Percentiles rank a stretch among this genome's conserved stretches.
phyloP scores from a whole-genome alignment of 1,140 invertebrate genomes.

The Panagrolaimus sp. region DNA sequence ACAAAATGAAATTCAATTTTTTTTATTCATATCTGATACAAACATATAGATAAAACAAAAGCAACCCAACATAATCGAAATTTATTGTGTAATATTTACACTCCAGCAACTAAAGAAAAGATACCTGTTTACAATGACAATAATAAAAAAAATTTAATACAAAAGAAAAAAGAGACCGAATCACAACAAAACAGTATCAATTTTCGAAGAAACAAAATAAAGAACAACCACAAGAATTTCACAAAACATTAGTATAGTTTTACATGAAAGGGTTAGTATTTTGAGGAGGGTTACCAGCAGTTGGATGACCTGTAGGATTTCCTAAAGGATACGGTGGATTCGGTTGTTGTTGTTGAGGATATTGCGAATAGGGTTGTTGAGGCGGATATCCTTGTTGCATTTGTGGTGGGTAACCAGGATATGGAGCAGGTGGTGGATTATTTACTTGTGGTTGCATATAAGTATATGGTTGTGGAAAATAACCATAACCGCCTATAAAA shows the following conservation, averaged over 20 bases:
- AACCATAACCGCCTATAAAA: constrained; percentile 7
- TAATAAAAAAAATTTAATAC: neutral
- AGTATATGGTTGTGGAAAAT: neutral
- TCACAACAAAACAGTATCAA: neutral
- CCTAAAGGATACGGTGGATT: neutral
- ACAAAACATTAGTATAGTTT: neutral
- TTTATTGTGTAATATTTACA: neutral
- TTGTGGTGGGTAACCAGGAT: neutral
- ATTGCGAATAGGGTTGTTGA: no score
- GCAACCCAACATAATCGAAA: neutral
- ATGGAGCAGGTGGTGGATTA: no score
- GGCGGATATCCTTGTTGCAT: neutral
- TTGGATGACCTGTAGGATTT: neutral
- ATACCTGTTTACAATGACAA: neutral
- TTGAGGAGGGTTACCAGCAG: neutral
- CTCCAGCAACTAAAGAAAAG: neutral
- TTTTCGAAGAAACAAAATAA: no score
- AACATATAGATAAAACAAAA: neutral
- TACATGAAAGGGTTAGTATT: constrained; percentile 13
- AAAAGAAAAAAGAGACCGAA: neutral
- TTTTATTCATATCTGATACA: constrained; percentile 12
- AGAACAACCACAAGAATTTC: no score
- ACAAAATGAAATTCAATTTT: neutral
- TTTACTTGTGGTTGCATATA: neutral
- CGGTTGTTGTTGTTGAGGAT: neutral